A percentile compares a stretch with the other conserved stretches of the same genome.
Evolutionary conservation across 2,113 vertebrate genomes (phyloP).

Genomic region (Sander lucioperca): DNA sequence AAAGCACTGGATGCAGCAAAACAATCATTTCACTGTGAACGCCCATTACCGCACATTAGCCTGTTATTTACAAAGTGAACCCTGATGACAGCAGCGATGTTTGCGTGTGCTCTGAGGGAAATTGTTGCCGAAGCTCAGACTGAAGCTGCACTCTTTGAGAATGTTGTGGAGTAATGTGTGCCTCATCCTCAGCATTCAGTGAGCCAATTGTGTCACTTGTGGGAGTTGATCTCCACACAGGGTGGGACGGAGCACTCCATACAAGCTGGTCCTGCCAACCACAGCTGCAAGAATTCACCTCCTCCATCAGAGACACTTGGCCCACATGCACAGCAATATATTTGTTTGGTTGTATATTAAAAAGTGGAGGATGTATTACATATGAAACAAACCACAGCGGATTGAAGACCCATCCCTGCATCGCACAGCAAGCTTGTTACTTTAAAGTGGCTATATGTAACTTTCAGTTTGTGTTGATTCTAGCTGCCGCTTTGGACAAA

Average conservation of each 20-base stretch:
- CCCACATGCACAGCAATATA: not conserved
- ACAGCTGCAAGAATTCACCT: not conserved
- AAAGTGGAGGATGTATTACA: not conserved
- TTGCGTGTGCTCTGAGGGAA: not conserved
- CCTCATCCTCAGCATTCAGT: too few species aligned
- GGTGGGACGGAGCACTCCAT: not conserved
- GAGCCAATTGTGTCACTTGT: not conserved
- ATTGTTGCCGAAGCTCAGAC: not conserved
- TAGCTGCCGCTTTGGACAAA: too few species aligned
- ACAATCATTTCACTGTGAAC: conserved; percentile 47
- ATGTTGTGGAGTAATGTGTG: not conserved
- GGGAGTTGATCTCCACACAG: not conserved
- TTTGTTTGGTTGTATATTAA: not conserved
- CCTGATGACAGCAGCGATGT: not conserved
- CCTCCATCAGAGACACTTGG: too few species aligned
- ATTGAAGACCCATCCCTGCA: not conserved
- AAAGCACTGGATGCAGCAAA: conserved; percentile 30
- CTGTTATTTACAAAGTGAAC: conserved; percentile 40
- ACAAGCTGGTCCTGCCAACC: not conserved
- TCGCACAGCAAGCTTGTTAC: not conserved
- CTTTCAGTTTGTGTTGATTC: too few species aligned
- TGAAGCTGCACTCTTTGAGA: not conserved
- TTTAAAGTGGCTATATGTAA: too few species aligned
- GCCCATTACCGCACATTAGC: conserved; percentile 27
- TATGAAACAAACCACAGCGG: too few species aligned